phyloP scores from a whole-genome alignment of 2,888 invertebrate genomes.

The Allacma fusca region DNA sequence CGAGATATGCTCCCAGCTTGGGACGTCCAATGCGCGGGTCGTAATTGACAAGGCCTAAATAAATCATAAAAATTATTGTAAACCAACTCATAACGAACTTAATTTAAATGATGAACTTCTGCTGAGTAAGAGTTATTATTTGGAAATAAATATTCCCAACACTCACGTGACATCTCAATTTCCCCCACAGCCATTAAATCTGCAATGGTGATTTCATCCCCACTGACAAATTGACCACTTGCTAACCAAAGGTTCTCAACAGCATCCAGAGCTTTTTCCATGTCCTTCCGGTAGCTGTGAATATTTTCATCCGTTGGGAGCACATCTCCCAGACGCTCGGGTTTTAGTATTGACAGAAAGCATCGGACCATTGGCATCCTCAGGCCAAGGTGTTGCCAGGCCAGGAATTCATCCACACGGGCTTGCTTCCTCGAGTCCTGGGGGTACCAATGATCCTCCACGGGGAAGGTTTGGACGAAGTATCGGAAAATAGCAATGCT shows the following conservation, averaged over 20 bases:
- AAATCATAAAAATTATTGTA: neutral
- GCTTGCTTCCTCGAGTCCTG: slow-evolving; percentile 71
- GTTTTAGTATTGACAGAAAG: slow-evolving; percentile 65
- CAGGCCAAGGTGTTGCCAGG: slow-evolving; percentile 79
- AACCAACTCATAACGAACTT: neutral
- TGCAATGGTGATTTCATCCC: slow-evolving; percentile 25
- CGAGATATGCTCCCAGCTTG: slow-evolving; percentile 6
- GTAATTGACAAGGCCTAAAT: slow-evolving; percentile 3
- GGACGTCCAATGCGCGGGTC: slow-evolving; percentile 16
- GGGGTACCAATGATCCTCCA: slow-evolving; percentile 73
- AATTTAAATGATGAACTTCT: neutral
- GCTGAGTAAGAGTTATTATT: neutral
- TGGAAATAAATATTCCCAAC: neutral
- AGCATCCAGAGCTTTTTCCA: slow-evolving; percentile 20
- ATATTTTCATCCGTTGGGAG: slow-evolving; percentile 64
- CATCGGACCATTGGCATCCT: slow-evolving; percentile 20
- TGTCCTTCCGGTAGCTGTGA: slow-evolving; percentile 60
- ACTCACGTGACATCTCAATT: slow-evolving; percentile 27
- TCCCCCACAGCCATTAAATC: slow-evolving; percentile 38
- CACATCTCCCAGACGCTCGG: slow-evolving; percentile 68
- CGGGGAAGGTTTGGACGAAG: slow-evolving; percentile 69
- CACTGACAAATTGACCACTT: slow-evolving; percentile 23
- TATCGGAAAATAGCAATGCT: slow-evolving; percentile 79
- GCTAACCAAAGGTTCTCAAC: slow-evolving; percentile 33
- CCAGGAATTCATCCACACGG: slow-evolving; percentile 75